Evolutionary conservation across 2,888 invertebrate genomes (phyloP).

Genomic region (Callinectes sapidus): DNA sequence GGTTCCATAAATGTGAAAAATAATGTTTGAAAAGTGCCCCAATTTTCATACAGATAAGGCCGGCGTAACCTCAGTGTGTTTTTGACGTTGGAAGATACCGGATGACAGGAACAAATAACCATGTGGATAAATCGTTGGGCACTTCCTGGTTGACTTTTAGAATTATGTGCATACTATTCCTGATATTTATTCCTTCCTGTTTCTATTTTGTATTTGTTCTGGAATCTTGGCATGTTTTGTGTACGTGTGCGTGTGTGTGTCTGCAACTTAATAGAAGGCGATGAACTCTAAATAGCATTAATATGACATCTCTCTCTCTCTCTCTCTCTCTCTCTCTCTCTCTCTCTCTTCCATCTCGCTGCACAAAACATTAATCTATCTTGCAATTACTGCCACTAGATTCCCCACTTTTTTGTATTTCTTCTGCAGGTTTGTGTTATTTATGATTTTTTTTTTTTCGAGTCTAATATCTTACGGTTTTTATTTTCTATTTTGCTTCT

Average conservation of each 20-base stretch:
- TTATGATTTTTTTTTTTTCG: too few relatives aligned
- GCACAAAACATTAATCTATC: too few relatives aligned
- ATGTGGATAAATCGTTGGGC: background rate
- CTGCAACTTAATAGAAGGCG: too few relatives aligned
- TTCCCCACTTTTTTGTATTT: too few relatives aligned
- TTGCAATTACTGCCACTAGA: too few relatives aligned
- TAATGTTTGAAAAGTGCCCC: background rate
- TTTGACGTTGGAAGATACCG: background rate
- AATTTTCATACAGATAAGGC: conserved; percentile 11
- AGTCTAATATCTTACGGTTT: too few relatives aligned
- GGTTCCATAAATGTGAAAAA: background rate
- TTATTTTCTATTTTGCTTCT: too few relatives aligned
- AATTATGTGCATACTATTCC: background rate
- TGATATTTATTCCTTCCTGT: background rate
- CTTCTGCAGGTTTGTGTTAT: too few relatives aligned
- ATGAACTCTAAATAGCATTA: too few relatives aligned
- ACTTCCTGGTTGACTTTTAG: background rate
- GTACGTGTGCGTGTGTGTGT: background rate
- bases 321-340: conserved; percentile 1
- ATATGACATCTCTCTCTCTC: background rate
- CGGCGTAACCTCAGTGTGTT: background rate
- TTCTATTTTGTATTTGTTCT: background rate
- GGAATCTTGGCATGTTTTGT: background rate
- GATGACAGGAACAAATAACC: background rate
- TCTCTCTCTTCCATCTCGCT: too few relatives aligned